Evolutionary conservation across 2,113 vertebrate species (phyloP).

Genomic region (Strix aluco): DNA sequence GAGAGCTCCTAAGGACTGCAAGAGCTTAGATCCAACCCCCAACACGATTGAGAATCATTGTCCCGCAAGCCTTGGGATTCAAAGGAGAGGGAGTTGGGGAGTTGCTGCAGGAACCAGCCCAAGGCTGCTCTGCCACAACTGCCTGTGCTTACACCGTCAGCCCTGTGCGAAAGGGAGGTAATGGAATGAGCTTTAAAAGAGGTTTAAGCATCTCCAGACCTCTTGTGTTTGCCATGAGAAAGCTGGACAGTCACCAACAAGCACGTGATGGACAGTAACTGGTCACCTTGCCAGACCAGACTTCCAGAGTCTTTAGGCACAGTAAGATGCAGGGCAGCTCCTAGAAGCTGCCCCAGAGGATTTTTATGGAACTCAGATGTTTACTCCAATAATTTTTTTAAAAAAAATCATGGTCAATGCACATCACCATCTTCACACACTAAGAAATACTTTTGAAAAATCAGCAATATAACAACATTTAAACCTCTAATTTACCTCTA

Average conservation of each 20-base stretch:
- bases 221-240: neutral
- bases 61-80: neutral
- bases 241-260: neutral
- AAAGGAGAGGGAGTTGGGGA: neutral
- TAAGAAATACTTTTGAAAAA: neutral
- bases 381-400: neutral
- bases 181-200: accelerated
- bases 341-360: accelerated
- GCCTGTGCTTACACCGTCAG: accelerated
- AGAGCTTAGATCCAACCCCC: neutral
- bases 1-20: neutral
- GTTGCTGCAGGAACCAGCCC: neutral
- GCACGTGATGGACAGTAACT: neutral
- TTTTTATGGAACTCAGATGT: neutral
- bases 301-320: neutral
- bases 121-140: neutral
- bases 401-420: neutral
- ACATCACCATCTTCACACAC: neutral
- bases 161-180: neutral
- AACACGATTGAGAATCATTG: accelerated
- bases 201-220: neutral
- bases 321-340: neutral
- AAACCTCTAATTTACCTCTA: neutral
- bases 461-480: neutral
- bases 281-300: neutral